phyloP scores from a whole-genome alignment of 2,797 vertebrate species.

The Lithobates pipiens region DNA sequence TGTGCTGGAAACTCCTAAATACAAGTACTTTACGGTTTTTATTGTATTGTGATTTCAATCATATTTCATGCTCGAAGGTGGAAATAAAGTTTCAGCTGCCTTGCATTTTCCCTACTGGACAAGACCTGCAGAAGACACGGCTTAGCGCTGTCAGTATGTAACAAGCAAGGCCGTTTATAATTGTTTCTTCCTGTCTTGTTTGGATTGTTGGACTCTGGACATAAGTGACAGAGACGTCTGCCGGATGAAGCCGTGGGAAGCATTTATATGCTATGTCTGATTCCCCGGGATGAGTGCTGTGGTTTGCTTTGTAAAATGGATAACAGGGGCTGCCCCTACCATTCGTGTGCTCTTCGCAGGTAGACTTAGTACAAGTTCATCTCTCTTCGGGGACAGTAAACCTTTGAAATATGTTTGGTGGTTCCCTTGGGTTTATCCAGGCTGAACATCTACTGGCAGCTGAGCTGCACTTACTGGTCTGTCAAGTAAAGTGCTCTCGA shows the following conservation, averaged over 20 bases:
- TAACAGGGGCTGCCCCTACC: conserved; percentile 21
- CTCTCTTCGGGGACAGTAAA: conserved; percentile 36
- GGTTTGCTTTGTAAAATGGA: conserved; percentile 1
- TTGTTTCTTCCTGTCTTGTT: not conserved
- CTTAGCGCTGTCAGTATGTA: not conserved
- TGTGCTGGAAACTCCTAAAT: no score
- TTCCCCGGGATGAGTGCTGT: not conserved
- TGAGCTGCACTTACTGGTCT: conserved; percentile 19
- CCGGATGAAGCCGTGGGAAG: not conserved
- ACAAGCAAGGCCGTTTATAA: not conserved
- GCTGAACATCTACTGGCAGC: conserved; percentile 3
- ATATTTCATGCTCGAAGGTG: no score
- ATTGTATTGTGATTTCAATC: no score
- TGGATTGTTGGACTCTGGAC: not conserved
- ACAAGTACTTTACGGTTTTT: no score
- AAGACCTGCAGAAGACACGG: no score
- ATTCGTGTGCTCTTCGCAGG: conserved; percentile 31
- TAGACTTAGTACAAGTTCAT: conserved; percentile 38
- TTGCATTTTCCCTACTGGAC: no score
- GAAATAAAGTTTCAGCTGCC: no score
- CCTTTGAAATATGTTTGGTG: not conserved
- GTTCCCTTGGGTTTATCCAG: conserved; percentile 15
- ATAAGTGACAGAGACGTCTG: not conserved
- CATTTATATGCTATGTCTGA: conserved; percentile 28
- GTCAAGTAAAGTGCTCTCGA: conserved; percentile 37